Evolutionary conservation across 1,140 invertebrate genomes (phyloP).

Genomic region (Musca domestica): DNA sequence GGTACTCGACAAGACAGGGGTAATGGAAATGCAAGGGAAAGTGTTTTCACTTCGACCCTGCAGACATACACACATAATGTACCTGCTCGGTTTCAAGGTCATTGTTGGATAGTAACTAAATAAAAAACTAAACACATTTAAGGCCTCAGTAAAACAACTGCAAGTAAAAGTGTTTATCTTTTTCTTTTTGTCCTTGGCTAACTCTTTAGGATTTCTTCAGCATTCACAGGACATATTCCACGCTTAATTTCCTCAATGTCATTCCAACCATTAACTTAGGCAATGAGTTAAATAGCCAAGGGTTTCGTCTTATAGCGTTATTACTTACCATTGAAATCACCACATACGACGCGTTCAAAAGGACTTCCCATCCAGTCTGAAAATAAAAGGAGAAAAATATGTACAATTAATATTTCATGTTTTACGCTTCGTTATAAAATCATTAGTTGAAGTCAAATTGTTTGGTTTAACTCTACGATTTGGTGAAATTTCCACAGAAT

Average conservation of each 20-base stretch:
- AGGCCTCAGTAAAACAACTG: neutral
- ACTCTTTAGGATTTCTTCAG: slow-evolving; percentile 1
- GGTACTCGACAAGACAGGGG: too few species aligned
- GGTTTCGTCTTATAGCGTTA: slow-evolving; percentile 17
- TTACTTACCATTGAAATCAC: slow-evolving; percentile 75
- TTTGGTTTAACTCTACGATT: slow-evolving; percentile 6
- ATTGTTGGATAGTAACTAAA: neutral
- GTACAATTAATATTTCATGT: slow-evolving; percentile 15
- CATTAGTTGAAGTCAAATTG: slow-evolving; percentile 14
- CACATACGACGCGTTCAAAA: slow-evolving; percentile 86
- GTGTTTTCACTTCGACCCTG: too few species aligned
- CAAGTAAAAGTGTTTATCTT: neutral
- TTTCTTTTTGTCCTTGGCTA: neutral
- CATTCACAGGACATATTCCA: neutral
- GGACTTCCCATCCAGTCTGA: slow-evolving; percentile 87
- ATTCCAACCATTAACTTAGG: slow-evolving; percentile 36
- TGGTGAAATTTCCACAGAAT: too few species aligned
- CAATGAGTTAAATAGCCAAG: slow-evolving; percentile 29
- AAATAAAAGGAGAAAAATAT: slow-evolving; percentile 47
- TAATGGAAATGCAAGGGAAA: too few species aligned
- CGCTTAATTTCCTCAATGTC: slow-evolving; percentile 30
- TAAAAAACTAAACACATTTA: neutral
- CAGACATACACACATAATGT: too few species aligned
- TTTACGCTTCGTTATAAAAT: slow-evolving; percentile 11
- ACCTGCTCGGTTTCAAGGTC: neutral